Conservation (phyloP, 2,888 invertebrate species). For the Xestia ashworthii region DNA sequence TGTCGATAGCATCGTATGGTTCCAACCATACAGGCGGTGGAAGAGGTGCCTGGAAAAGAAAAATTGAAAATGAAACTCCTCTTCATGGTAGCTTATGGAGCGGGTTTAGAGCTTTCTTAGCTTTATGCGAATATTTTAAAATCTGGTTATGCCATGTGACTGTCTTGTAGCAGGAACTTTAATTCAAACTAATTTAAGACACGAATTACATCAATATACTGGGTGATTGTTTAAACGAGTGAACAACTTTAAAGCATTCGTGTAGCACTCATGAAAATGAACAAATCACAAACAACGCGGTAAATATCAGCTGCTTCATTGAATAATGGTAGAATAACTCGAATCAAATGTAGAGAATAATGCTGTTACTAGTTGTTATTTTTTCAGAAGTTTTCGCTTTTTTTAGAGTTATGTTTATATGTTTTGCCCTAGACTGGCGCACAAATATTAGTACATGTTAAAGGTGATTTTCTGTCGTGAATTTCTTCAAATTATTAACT, state of each 20-base stretch:
- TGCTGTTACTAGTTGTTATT: background rate
- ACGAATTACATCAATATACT: background rate
- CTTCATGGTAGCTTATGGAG: background rate
- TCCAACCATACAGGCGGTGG: slow-evolving; percentile 71
- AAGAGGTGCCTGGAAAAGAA: slow-evolving; percentile 72
- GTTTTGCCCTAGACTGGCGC: no score
- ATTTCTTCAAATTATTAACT: no score
- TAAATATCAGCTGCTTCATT: background rate
- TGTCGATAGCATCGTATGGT: slow-evolving; percentile 70
- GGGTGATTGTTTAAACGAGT: background rate
- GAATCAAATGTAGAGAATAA: background rate
- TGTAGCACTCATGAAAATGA: background rate
- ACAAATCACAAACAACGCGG: background rate
- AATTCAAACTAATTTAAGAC: background rate
- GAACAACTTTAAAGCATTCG: background rate
- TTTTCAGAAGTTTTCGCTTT: no score
- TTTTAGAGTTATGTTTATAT: no score
- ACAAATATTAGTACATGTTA: no score
- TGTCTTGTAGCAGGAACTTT: background rate
- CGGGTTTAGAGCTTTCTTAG: background rate
- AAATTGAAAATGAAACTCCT: background rate
- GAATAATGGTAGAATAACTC: background rate
- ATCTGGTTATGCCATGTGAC: background rate
- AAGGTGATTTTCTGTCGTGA: no score
- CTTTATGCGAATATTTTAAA: background rate